Conservation (phyloP, 1,140 invertebrate genomes). For the Macrosteles quadrilineatus region DNA sequence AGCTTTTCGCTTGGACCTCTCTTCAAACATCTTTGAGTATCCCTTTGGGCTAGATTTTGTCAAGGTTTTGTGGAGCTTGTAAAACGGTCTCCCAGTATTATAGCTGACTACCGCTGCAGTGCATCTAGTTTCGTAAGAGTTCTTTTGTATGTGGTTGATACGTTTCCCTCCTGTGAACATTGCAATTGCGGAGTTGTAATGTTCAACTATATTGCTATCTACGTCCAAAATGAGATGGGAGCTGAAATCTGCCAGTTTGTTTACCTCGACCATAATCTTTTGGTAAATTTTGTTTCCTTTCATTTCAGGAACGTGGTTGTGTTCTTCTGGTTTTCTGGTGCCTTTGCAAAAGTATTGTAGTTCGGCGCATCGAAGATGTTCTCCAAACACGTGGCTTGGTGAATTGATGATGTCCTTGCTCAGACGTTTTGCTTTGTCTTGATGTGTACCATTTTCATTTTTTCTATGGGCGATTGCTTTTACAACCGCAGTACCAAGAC, state of each 20-base stretch:
- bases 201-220: slow-evolving; percentile 34
- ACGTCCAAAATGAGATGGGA: slow-evolving; percentile 28
- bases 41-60: slow-evolving; percentile 7
- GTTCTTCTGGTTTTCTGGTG: slow-evolving; percentile 13
- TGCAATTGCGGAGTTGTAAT: slow-evolving; percentile 31
- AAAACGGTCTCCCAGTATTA: slow-evolving; percentile 26
- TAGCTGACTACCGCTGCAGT: slow-evolving; percentile 34
- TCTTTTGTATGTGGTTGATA: slow-evolving; percentile 30
- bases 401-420: slow-evolving; percentile 27
- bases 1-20: not conserved
- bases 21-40: not conserved
- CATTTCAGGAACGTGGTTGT: slow-evolving; percentile 27
- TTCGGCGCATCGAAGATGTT: slow-evolving; percentile 5
- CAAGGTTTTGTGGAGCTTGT: slow-evolving; percentile 29
- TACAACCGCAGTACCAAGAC: not conserved
- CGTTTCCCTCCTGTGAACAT: slow-evolving; percentile 37
- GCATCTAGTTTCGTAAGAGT: slow-evolving; percentile 31
- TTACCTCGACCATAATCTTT: slow-evolving; percentile 32
- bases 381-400: slow-evolving; percentile 28
- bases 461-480: not conserved
- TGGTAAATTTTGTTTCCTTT: slow-evolving; percentile 24
- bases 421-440: slow-evolving; percentile 30
- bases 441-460: not conserved
- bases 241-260: slow-evolving; percentile 11
- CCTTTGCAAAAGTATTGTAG: slow-evolving; percentile 28